Evolutionary conservation across 2,888 invertebrate species (phyloP).

Genomic region (Ceramica pisi): DNA sequence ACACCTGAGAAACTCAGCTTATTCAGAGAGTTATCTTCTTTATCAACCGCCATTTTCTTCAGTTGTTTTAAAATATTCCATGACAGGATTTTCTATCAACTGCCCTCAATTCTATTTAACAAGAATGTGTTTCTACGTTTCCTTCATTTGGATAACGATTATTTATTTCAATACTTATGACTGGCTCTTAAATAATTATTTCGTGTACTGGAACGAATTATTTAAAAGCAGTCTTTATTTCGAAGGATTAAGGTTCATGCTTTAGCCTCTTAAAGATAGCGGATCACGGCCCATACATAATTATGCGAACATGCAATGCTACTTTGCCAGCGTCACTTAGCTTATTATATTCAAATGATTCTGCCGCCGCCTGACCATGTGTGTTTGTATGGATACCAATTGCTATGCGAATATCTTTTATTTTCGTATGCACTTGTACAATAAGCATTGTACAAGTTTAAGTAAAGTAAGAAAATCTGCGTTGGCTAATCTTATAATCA

Average conservation of each 20-base stretch:
- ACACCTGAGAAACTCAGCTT: neutral
- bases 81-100: neutral
- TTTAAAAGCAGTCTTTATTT: neutral
- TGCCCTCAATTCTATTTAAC: neutral
- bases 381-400: conserved; percentile 43
- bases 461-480: conserved; percentile 9
- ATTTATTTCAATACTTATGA: neutral
- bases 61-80: neutral
- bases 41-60: neutral
- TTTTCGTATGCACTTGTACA: conserved; percentile 12
- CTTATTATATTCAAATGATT: conserved; percentile 62
- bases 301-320: conserved; percentile 23
- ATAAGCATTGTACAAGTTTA: neutral
- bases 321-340: conserved; percentile 35
- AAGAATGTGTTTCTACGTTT: neutral
- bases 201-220: neutral
- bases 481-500: conserved; percentile 3
- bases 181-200: no score
- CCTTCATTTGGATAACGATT: conserved; percentile 3
- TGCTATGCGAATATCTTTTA: conserved; percentile 42
- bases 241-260: conserved; percentile 2
- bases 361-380: conserved; percentile 18
- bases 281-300: conserved; percentile 35
- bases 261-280: conserved; percentile 12
- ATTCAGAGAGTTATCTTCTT: neutral